These are phyloP conservation scores for Quiscalus mexicanus DNA, from an alignment of 2,113 vertebrate species.

Conservation along the genomic window DNA sequence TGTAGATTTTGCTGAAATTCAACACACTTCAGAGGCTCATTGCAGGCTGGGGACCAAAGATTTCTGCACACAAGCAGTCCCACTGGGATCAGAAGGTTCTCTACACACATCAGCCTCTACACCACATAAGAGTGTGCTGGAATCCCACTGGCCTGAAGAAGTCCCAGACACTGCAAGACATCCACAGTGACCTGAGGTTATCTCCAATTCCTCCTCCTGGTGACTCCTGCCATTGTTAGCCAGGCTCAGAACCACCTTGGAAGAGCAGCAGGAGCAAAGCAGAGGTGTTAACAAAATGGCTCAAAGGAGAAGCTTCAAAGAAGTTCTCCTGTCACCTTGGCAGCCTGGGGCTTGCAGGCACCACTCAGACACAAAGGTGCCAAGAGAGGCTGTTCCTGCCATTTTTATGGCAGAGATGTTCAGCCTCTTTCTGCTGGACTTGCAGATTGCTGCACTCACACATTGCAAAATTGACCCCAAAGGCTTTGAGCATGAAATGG, in stretches of 20 bases:
- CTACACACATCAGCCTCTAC: background rate
- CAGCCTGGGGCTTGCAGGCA: background rate
- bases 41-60: background rate
- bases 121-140: background rate
- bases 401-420: background rate
- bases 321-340: background rate
- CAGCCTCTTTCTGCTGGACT: background rate
- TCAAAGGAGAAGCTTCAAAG: background rate
- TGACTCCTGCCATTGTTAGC: background rate
- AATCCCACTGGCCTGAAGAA: background rate
- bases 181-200: background rate
- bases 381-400: background rate
- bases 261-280: background rate
- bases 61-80: background rate
- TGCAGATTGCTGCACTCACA: background rate
- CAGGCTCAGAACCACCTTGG: background rate
- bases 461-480: background rate
- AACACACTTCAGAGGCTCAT: background rate
- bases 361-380: fast-evolving
- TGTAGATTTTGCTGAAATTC: background rate
- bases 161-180: background rate
- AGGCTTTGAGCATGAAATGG: background rate
- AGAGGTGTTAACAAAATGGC: background rate
- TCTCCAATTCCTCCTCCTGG: background rate
- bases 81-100: background rate